A percentile compares a stretch with the other conserved stretches of the same genome.
phyloP scores from a whole-genome alignment of 2,797 vertebrate genomes.

The Eospalax fontanierii region DNA sequence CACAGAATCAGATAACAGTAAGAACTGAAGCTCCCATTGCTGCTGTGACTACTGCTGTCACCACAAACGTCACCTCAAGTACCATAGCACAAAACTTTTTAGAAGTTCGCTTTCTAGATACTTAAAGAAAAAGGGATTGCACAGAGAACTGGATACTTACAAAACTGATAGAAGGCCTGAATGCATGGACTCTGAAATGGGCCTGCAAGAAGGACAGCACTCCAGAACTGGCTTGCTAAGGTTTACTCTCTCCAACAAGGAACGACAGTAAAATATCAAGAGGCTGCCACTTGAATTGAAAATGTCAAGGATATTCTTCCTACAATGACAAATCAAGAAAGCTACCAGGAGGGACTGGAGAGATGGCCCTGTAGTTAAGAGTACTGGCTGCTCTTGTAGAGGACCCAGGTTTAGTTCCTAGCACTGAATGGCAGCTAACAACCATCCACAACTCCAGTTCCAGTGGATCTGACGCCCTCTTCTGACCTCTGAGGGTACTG shows the following conservation, averaged over 20 bases:
- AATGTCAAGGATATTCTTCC: not conserved
- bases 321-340: not conserved
- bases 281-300: not conserved
- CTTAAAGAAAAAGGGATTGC: conserved; percentile 28
- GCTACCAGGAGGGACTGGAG: not conserved
- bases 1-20: not conserved
- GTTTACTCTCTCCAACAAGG: not conserved
- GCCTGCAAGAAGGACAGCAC: not conserved
- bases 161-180: not conserved
- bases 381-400: too few relatives aligned
- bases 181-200: not conserved
- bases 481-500: too few relatives aligned
- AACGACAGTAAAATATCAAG: not conserved
- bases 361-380: too few relatives aligned
- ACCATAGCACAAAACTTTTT: not conserved
- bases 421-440: too few relatives aligned
- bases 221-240: not conserved
- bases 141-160: not conserved
- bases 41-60: not conserved
- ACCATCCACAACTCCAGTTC: too few relatives aligned
- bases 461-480: too few relatives aligned
- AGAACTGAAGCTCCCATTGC: not conserved
- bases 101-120: not conserved
- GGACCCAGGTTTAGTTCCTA: too few relatives aligned
- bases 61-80: not conserved